A percentile compares a stretch with the other conserved stretches of the same genome.
Evolutionary conservation across 2,113 vertebrate species (phyloP).

Genomic region (Prochilodus magdalenae): DNA sequence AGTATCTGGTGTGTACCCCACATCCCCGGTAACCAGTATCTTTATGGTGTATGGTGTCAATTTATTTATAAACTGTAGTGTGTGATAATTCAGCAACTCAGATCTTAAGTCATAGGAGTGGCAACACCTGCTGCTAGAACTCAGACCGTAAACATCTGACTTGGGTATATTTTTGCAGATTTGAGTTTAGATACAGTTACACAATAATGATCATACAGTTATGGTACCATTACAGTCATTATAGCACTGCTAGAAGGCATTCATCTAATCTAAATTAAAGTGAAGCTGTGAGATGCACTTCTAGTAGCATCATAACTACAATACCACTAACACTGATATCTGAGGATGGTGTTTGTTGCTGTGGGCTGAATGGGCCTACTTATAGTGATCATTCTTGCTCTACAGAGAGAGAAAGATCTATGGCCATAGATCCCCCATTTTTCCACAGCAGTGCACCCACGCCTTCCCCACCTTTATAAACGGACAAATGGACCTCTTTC

Average conservation of each 20-base stretch:
- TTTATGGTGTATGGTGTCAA: not conserved
- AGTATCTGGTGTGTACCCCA: too few species aligned
- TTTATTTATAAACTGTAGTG: not conserved
- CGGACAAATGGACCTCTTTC: conserved; percentile 65
- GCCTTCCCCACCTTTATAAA: conserved; percentile 64
- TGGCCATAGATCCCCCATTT: conserved; percentile 60
- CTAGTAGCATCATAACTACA: not conserved
- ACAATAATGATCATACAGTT: conserved; percentile 38
- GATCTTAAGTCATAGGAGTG: not conserved
- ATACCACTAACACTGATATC: not conserved
- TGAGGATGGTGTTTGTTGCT: not conserved
- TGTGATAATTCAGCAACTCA: not conserved
- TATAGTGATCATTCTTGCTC: conserved; percentile 22
- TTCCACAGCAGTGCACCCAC: conserved; percentile 61
- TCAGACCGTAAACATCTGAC: not conserved
- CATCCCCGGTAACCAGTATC: too few species aligned
- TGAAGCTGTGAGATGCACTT: conserved; percentile 10
- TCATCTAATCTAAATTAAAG: conserved; percentile 26
- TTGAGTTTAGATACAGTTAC: conserved; percentile 22
- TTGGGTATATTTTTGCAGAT: conserved; percentile 14
- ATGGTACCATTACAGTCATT: conserved; percentile 32
- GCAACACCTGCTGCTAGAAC: conserved; percentile 3
- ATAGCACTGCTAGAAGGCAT: conserved; percentile 23
- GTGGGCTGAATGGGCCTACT: not conserved
- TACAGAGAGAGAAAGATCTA: conserved; percentile 9